Conservation (phyloP, 2,797 vertebrate genomes). For the Sebastes steindachneri region DNA sequence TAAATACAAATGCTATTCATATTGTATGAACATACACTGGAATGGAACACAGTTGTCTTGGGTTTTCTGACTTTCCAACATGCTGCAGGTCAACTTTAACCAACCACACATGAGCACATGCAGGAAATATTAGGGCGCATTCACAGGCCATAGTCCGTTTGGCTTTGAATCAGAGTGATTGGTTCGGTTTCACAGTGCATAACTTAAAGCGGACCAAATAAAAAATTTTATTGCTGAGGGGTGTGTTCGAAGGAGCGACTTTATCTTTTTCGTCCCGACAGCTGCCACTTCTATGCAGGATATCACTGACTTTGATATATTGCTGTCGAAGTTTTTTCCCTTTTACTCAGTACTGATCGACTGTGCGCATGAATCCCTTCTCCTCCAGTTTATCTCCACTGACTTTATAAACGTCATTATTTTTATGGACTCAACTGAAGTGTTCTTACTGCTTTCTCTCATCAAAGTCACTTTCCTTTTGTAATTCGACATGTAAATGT, state of each 20-base stretch:
- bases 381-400: not conserved
- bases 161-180: too few species aligned
- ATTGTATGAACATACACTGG: not conserved
- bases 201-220: too few species aligned
- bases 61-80: not conserved
- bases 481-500: not conserved
- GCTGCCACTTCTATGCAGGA: too few species aligned
- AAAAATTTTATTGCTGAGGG: too few species aligned
- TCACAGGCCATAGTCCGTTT: too few species aligned
- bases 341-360: too few species aligned
- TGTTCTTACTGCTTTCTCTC: not conserved
- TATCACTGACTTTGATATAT: too few species aligned
- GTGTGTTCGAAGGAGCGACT: too few species aligned
- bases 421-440: not conserved
- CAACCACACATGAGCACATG: not conserved
- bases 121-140: not conserved
- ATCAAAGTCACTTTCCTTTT: not conserved
- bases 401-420: not conserved
- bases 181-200: too few species aligned
- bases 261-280: too few species aligned
- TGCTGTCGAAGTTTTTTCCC: too few species aligned
- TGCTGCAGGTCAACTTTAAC: not conserved
- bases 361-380: not conserved
- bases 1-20: not conserved
- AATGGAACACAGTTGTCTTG: not conserved